These are phyloP conservation scores for Ophion costatus DNA, from an alignment of 2,888 invertebrate genomes.

Conservation along the genomic window DNA sequence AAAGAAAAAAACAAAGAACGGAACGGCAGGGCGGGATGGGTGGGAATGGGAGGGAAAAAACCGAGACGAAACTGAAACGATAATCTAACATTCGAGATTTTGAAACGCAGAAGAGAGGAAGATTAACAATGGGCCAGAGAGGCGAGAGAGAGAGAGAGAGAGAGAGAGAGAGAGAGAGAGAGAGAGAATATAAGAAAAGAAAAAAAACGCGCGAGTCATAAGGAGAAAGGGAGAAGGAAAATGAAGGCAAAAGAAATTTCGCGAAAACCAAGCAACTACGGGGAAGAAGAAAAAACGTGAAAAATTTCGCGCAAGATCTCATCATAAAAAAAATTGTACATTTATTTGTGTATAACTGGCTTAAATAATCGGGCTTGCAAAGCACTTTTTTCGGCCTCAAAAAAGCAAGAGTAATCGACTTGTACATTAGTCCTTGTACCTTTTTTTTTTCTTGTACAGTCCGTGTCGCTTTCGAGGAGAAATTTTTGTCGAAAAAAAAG, in stretches of 20 bases:
- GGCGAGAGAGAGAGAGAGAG: slow-evolving; percentile 50
- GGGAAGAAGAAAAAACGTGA: slow-evolving; percentile 14
- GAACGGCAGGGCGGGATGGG: background rate
- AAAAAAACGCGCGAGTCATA: slow-evolving; percentile 1
- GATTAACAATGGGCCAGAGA: slow-evolving; percentile 71
- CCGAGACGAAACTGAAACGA: slow-evolving; percentile 65
- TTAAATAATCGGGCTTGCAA: background rate
- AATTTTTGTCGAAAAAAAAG: slow-evolving; percentile 13
- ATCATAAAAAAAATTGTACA: slow-evolving; percentile 16
- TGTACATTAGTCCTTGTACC: slow-evolving; percentile 37
- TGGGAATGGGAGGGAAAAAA: slow-evolving; percentile 56
- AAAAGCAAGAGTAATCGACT: slow-evolving; percentile 6
- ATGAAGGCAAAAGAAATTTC: background rate
- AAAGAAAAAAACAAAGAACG: slow-evolving; percentile 64
- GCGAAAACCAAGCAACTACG: background rate
- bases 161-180: slow-evolving; percentile 17
- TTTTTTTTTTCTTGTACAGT: slow-evolving; percentile 49
- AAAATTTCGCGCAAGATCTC: slow-evolving; percentile 6
- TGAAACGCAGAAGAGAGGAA: slow-evolving; percentile 72
- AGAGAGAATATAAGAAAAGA: slow-evolving; percentile 15
- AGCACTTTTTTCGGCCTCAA: slow-evolving; percentile 19
- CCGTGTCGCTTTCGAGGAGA: slow-evolving; percentile 9
- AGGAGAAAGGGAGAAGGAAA: slow-evolving; percentile 39
- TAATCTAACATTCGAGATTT: slow-evolving; percentile 22
- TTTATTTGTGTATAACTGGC: background rate